These are phyloP conservation scores for Rotaria macrura DNA, from an alignment of 2,888 invertebrate species.

Conservation along the genomic window DNA sequence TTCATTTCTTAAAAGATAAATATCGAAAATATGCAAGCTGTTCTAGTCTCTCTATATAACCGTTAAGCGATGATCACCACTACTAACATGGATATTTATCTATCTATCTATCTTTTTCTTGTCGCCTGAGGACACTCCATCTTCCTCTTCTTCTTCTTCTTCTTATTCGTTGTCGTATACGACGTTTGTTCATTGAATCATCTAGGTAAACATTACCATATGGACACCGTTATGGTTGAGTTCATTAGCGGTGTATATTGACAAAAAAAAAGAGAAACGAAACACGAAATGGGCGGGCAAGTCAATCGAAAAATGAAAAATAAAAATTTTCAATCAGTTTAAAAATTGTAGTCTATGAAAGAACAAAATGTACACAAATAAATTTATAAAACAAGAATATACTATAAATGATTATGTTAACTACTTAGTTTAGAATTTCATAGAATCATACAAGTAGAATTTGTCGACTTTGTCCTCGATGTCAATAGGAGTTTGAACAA, in stretches of 20 bases:
- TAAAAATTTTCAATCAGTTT: background rate
- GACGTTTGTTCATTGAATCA: conserved; percentile 8
- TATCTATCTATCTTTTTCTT: conserved; percentile 3
- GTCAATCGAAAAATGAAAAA: background rate
- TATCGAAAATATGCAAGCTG: conserved; percentile 3
- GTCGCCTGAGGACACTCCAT: background rate
- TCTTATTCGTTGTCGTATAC: background rate
- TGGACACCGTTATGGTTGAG: conserved; percentile 12
- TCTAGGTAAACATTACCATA: conserved; percentile 1
- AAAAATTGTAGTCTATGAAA: background rate
- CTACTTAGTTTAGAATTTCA: too few species aligned
- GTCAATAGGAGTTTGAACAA: too few species aligned
- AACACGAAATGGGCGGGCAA: background rate
- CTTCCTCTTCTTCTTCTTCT: too few species aligned
- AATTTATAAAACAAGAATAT: too few species aligned
- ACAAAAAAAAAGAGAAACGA: background rate
- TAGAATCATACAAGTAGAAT: too few species aligned
- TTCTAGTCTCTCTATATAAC: background rate
- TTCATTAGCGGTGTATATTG: background rate
- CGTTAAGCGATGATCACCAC: conserved; percentile 11
- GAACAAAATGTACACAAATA: background rate
- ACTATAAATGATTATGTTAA: too few species aligned
- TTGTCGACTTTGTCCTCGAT: too few species aligned
- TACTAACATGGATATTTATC: conserved; percentile 1
- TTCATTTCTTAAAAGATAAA: background rate